These are phyloP conservation scores for Sparus aurata DNA, from an alignment of 2,797 vertebrate genomes.

Conservation along the genomic window DNA sequence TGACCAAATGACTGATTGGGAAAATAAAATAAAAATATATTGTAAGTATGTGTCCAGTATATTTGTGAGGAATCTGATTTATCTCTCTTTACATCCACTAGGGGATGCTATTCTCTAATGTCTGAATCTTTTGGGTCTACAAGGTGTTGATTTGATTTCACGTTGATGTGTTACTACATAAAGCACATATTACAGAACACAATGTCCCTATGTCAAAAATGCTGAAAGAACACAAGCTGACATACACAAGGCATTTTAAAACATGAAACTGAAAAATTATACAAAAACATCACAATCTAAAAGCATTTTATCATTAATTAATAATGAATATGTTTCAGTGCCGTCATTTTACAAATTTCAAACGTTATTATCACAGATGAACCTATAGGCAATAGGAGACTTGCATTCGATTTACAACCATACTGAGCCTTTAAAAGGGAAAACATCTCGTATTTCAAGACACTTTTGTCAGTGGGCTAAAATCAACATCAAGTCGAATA, in stretches of 20 bases:
- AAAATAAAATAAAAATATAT: too few relatives aligned
- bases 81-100: slow-evolving; percentile 22
- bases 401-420: too few relatives aligned
- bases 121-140: not conserved
- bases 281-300: not conserved
- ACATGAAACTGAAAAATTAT: not conserved
- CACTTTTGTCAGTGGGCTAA: not conserved
- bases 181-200: accelerated
- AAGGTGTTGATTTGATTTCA: not conserved
- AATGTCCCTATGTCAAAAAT: not conserved
- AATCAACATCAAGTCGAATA: not conserved
- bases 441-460: not conserved
- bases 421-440: not conserved
- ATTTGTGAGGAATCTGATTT: too few relatives aligned
- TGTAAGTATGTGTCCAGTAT: too few relatives aligned
- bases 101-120: slow-evolving; percentile 18
- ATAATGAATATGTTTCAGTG: not conserved
- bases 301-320: not conserved
- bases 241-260: not conserved
- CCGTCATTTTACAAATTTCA: not conserved
- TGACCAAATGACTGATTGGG: too few relatives aligned
- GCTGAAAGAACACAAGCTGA: not conserved
- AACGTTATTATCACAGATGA: not conserved
- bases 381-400: not conserved
- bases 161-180: not conserved